Percentiles rank a stretch among this genome's conserved stretches.
These are phyloP conservation scores for Arctocebus calabarensis DNA, from an alignment of 2,797 vertebrate genomes.

Conservation along the genomic window DNA sequence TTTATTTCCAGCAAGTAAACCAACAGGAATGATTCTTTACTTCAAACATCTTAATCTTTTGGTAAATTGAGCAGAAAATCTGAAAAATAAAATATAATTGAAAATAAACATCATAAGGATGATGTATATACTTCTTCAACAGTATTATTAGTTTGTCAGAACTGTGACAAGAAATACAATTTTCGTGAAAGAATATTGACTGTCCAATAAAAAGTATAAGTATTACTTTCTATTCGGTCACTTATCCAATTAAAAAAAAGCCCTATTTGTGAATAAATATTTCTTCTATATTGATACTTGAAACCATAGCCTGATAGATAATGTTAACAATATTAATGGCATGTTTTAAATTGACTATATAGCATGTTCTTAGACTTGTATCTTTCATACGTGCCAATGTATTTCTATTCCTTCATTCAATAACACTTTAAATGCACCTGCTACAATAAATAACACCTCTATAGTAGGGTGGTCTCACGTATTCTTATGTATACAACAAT, in stretches of 20 bases:
- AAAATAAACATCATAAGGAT: conserved; percentile 67
- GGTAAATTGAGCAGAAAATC: conserved; percentile 65
- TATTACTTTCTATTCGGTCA: neutral
- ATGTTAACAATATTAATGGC: neutral
- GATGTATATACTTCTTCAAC: neutral
- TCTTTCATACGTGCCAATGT: neutral
- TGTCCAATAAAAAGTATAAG: neutral
- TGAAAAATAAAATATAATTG: conserved; percentile 59
- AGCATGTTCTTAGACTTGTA: neutral
- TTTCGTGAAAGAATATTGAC: neutral
- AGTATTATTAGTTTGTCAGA: neutral
- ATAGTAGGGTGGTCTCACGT: neutral
- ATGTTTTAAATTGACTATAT: neutral
- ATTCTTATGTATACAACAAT: neutral
- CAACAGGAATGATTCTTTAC: conserved; percentile 57
- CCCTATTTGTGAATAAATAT: neutral
- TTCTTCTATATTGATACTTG: neutral
- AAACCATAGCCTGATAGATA: neutral
- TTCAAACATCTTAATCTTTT: conserved; percentile 74
- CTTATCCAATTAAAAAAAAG: neutral
- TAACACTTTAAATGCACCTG: neutral
- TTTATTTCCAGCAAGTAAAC: conserved; percentile 58
- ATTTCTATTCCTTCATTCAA: neutral
- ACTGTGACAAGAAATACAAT: neutral
- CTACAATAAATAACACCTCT: neutral